Base-by-base conservation (phyloP, 2,113 vertebrate genomes). In the Regulus satrapa region DNA sequence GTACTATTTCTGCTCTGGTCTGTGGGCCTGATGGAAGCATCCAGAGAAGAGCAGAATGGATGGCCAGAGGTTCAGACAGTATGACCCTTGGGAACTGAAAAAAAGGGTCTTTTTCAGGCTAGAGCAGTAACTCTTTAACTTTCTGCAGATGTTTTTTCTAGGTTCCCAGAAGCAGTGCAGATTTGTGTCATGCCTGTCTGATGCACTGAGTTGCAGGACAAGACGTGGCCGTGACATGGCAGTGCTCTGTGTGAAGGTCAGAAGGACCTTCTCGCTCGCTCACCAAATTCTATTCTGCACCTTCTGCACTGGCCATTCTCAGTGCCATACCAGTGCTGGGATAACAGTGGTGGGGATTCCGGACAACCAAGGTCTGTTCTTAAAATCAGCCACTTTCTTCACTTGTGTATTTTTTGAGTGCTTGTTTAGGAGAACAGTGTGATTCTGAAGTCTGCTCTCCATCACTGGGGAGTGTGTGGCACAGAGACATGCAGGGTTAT, bases 11-110 rank as follows among this genome's bases (percentile, higher is more conserved):
- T 88, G 63, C 38, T 69, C 66, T 32, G 45, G 85, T 46, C 74
- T 24, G 62, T 0, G 0, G 3, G 41, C 41, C 41, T 0, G 0
- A 11, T 82, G 82, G 24, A 92, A 76, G 45, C 62, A 76, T 73
- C 58, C 82, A 58, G 66, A 69, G 31, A 69, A 62, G 16, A 85
- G 54, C n/a, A 77, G 73, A 71, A 71, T 20, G 38, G 61, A 77
- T 55, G 43, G 26, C 32, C 64, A 61, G 62, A 82, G 36, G 31
- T 79, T 41, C 81, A n/a, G 55, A 61, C 58, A 64, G 4, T 8
- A 2, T 29, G 26, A 69, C 26, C 54, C 45, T 38, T 82, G 41
- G 66, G 78, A 83, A 45, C 0, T 56, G 49, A 25, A 64, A 36
- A 67, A 83, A 91, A 29, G 1, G 0, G 8, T 48, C 18, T 75